Evolutionary conservation across 2,113 vertebrate genomes (phyloP), one percentile per base, ranked within the genome.

Genomic region (Oryzias curvinotus): DNA sequence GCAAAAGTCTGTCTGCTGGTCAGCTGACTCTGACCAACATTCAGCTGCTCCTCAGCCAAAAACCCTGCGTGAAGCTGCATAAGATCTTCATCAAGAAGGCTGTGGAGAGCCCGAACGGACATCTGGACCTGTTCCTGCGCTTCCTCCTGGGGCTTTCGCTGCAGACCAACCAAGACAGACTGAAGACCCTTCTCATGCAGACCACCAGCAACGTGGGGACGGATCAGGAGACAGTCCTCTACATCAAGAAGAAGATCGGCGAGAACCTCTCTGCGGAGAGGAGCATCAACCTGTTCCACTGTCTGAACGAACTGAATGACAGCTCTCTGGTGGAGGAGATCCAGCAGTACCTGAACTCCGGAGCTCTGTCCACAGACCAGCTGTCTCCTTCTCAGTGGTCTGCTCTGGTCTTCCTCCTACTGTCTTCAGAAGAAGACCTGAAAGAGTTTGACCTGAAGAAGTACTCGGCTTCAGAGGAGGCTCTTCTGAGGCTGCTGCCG

Each of bases 361-460:
- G 63, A 51, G 17, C 53, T 28, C 59, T 77, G 10, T 63, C 68
- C 45, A 64, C 50, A 14, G 19, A 59, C 8, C 4, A 62, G 30
- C 58, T 78, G 1, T 68, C 56, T 36, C 55, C 56, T n/a, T 23
- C 56, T 60, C 70, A 73, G 52, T 77, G 68, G 74, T 77, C 74
- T 12, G 63, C 74, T 58, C 26, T 77, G 36, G 54, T 3, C 19
- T 72, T 77, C 54, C 72, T 72, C 19, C 19, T 77, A 7, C 53
- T 71, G 44, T 77, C 74, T 14, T 63, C 68, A 46, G 53, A 46
- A 46, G 44, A 69, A 5, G 18, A 71, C 13, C 59, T 63, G 44
- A 50, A 51, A 0, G 36, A 54, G 44, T 77, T 77, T 62, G 68
- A 71, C 47, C 45, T 47, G 4, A 47, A 47, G 17, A 47, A 47